Base-by-base conservation (phyloP, 2,888 invertebrate genomes). In the Nomada fabriciana region DNA sequence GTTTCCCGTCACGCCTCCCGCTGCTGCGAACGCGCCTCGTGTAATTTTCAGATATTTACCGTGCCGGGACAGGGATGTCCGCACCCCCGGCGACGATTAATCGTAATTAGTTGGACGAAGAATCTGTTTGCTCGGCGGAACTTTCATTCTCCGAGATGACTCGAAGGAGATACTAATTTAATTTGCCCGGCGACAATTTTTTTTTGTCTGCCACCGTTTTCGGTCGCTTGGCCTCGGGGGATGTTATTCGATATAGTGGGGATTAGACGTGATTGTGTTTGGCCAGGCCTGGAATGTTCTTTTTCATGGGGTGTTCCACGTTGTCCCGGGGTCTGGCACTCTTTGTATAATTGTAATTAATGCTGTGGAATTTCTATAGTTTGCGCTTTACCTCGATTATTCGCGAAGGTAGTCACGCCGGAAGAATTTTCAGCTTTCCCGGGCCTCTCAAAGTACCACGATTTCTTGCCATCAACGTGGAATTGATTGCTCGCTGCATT, bases 151-250 rank as follows among this genome's bases (percentile, higher is more conserved):
- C 29, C 5, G 9, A 43, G 29, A 60, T 20, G 60, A 61, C 60
- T 60, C 50, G 50, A 50, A 61, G 60, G 5, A 61, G 50, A 15
- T 18, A 9, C 50, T 52, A 81, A 81, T 82, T 82, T 81, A 75
- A 75, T 81, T 81, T 75, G 69, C 75, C 36, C 65, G 82, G 50
- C 60, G 70, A 50, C 70, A 29, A 71, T 71, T 71, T 71, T 71
- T 47, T 36, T 36, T 36, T 36, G 36, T 36, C 20, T 11, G 11
- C 60, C 20, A 2, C 36, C 70, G 70, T 70, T 70, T 50, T 43
- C 55, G 10, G 7, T 0, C 9, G 36, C 2, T 29, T 36, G 25
- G n/a, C 57, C 36, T n/a, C 10, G 25, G 70, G 55, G 43, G 29
- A 1, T 70, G 70, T 29, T 70, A 47, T 47, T 70, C 70, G 18